Evolutionary conservation across 2,888 invertebrate species (phyloP).

Genomic region (Epinotia nisella): DNA sequence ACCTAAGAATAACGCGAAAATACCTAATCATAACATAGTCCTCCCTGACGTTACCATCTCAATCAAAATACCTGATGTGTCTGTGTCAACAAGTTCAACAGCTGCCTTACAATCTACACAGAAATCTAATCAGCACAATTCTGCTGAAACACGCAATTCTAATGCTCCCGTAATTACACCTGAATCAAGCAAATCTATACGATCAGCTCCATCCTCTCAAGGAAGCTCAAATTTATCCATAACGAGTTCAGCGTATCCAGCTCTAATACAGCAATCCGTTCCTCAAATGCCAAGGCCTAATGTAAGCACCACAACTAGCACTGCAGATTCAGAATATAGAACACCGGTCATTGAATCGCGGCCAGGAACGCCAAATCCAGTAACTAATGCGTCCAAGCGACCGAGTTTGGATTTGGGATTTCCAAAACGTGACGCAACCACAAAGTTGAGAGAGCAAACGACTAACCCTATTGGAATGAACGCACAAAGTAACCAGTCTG

Average conservation of each 20-base stretch:
- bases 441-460: neutral
- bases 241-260: neutral
- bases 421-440: neutral
- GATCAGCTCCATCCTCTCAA: neutral
- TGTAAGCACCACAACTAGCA: neutral
- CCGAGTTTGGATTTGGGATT: neutral
- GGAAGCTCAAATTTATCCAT: neutral
- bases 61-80: neutral
- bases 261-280: neutral
- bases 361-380: neutral
- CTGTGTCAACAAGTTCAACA: neutral
- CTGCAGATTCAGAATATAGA: neutral
- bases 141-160: neutral
- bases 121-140: neutral
- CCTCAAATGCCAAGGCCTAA: neutral
- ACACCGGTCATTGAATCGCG: neutral
- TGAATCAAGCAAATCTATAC: neutral
- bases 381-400: constrained; percentile 1
- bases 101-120: neutral
- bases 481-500: neutral
- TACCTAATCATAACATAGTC: neutral
- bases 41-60: neutral
- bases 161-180: neutral
- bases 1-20: neutral
- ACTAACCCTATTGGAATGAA: neutral